Base-by-base conservation (phyloP, 2,113 vertebrate species). In the Stegostoma tigrinum region DNA sequence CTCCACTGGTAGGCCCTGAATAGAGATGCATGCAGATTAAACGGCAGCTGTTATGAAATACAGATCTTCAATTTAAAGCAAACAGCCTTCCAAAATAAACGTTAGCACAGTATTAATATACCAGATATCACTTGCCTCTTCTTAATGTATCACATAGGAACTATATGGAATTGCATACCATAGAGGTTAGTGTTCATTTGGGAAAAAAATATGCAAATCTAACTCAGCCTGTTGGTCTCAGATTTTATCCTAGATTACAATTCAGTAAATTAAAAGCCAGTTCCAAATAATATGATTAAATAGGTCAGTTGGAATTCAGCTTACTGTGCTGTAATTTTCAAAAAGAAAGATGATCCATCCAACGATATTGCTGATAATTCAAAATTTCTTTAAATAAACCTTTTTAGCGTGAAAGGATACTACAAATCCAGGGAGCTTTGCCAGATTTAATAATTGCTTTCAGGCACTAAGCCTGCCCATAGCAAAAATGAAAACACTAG, bases 321-420 rank as follows among this genome's bases (percentile, higher is more conserved):
- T 70, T 72, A 95, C 68, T 52, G 27, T 19, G 24, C 67, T 52
- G 23, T 72, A 95, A 72, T 27, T 5, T 94, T 95, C 27, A 72
- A 48, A 90, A 86, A 89, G 34, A 94, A 14, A 52, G 66, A 72
- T 95, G 67, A 95, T 48, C 68, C 17, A 5, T 72, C 48, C 66
- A 95, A 52, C 30, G 0, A 14, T 95, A 70, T 52, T 95, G 94
- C 94, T 95, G 94, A 95, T 95, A 48, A 52, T 34, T 14, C 94
- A 72, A 52, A 70, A 52, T 72, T 52, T 72, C 27, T 75, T 72
- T 95, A 70, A 95, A 95, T 95, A 72, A 72, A 42, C 94, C 75
- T 95, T 70, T 95, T 45, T 95, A 95, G 24, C 14, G 15, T 52
- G 19, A 95, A 72, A 17, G 61, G 52, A 52, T 52, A 90, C 55